Conservation (phyloP, 1,140 invertebrate species). For the Penaeus japonicus region DNA sequence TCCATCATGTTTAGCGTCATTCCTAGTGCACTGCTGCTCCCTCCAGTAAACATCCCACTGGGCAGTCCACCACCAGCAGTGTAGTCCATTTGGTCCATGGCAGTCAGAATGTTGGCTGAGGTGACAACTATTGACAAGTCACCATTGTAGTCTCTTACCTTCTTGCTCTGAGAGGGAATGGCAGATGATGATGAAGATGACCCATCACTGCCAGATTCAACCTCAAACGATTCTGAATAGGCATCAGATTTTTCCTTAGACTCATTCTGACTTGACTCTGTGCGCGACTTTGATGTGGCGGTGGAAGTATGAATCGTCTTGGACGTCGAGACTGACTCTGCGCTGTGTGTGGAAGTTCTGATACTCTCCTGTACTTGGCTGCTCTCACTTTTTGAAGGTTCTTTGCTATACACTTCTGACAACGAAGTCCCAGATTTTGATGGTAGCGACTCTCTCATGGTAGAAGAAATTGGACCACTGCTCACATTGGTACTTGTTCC, state of each 20-base stretch:
- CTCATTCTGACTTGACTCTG: background rate
- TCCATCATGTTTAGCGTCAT: constrained; percentile 34
- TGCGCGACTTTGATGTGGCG: background rate
- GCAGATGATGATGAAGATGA: background rate
- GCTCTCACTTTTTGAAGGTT: no score
- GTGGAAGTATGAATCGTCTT: background rate
- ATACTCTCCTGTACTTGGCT: no score
- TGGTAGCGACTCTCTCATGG: no score
- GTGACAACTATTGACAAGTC: constrained; percentile 24
- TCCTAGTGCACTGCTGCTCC: constrained; percentile 17
- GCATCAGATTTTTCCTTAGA: background rate
- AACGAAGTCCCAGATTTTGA: no score
- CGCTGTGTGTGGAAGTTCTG: background rate
- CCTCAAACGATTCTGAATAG: constrained; percentile 49
- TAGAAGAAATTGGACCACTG: no score
- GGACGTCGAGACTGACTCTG: background rate
- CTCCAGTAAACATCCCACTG: background rate
- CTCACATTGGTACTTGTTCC: no score
- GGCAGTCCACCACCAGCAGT: background rate
- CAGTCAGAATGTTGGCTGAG: background rate
- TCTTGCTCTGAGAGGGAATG: background rate
- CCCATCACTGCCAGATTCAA: constrained; percentile 34
- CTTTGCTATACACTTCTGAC: no score
- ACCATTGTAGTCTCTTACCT: constrained; percentile 1
- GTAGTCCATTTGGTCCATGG: background rate